Evolutionary conservation across 92 coral and sea anemone genomes (phyloP), one percentile per base, ranked within the genome.

Genomic region (Zoanthus gigantus): DNA sequence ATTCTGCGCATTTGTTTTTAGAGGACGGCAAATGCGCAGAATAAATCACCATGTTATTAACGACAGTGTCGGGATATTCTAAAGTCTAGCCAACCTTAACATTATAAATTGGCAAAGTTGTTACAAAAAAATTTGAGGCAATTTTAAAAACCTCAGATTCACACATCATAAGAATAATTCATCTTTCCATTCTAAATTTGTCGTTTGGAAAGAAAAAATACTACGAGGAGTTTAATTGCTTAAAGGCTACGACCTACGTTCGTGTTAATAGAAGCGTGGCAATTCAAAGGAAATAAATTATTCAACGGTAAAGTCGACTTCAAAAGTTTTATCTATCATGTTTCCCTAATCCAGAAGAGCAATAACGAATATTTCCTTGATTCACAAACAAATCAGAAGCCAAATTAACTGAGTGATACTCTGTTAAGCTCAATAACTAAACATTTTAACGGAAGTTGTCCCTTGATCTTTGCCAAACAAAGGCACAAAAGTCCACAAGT

Each of bases 191-290:
- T 37, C 42, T 44, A 50, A 0, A 17, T 76, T 2, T 53, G 52
- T 8, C 58, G 23, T n/a, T 14, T 81, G 9, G 4, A 17, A 6
- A 13, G 56, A 50, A 29, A 80, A 53, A 50, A 4, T 28, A 23
- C 9, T 28, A 11, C 11, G 34, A 17, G 34, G 37, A 29, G 42
- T 46, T 23, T 7, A 9, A 17, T 3, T 17, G 15, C 42, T 34
- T 14, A 18, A 29, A 65, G 18, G 52, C 16, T 45, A n/a, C 14
- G 9, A 9, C 69, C 60, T n/a, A 81, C 58, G n/a, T 47, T 63
- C 74, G 23, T 67, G 74, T 30, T 66, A 81, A 80, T 46, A 81
- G 85, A 85, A 90, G 88, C 93, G 93, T 90, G 93, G 93, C 93
- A 90, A 76, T 66, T 86, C 85, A 90, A 90, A 78, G 90, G 76